Conservation (phyloP, 2,888 invertebrate species). For the Tupiocoris notatus region DNA sequence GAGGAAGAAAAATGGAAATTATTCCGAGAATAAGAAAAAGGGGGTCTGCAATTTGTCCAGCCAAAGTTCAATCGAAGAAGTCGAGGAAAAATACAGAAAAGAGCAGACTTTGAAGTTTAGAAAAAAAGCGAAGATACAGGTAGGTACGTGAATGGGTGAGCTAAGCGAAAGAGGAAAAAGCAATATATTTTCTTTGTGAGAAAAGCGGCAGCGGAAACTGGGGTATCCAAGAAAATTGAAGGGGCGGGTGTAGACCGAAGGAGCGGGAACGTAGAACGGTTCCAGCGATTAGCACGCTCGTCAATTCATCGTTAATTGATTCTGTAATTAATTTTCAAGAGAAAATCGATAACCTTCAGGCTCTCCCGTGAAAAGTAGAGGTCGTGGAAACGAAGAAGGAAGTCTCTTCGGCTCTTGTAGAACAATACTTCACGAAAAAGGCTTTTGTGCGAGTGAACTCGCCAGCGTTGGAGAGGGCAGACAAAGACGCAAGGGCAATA, state of each 20-base stretch:
- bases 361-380: background rate
- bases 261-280: constrained; percentile 14
- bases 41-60: background rate
- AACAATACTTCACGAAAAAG: constrained; percentile 5
- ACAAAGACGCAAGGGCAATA: too few species aligned
- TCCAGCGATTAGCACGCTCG: constrained; percentile 36
- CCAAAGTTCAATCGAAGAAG: background rate
- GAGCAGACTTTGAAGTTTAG: background rate
- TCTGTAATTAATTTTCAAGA: constrained; percentile 36
- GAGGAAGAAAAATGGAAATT: background rate
- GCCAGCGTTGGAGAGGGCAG: too few species aligned
- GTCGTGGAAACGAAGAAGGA: background rate
- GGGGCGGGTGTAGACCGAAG: background rate
- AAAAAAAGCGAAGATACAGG: background rate
- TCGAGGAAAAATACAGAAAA: background rate
- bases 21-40: background rate
- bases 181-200: constrained; percentile 38
- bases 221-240: background rate
- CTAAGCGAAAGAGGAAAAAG: constrained; percentile 24
- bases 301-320: constrained; percentile 42
- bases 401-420: constrained; percentile 14
- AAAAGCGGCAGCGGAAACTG: constrained; percentile 5
- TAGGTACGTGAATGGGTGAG: background rate
- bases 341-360: constrained; percentile 25
- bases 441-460: background rate